A percentile compares a stretch with the other conserved stretches of the same genome.
These are phyloP conservation scores for Hemichromis elongatus DNA, from an alignment of 2,113 vertebrate species.

Conservation along the genomic window DNA sequence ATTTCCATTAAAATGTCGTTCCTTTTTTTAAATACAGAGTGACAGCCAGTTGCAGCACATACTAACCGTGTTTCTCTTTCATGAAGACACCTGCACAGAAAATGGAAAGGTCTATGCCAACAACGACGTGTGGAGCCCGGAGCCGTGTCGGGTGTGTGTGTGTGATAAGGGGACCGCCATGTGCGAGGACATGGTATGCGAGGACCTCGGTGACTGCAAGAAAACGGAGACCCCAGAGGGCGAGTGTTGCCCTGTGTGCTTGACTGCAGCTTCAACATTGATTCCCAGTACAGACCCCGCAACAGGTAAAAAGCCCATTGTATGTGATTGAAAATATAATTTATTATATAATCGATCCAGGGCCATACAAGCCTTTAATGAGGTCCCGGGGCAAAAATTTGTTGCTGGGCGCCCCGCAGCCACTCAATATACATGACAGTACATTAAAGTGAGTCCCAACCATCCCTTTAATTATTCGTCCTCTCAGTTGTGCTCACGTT, in stretches of 20 bases:
- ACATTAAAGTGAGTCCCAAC: no score
- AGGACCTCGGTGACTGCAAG: conserved; percentile 34
- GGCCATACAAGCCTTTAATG: not conserved
- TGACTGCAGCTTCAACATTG: not conserved
- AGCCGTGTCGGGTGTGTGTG: conserved; percentile 41
- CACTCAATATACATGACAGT: no score
- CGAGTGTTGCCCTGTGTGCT: conserved; percentile 59
- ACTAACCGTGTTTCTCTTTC: not conserved
- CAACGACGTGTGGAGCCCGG: conserved; percentile 51
- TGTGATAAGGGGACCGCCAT: conserved; percentile 15
- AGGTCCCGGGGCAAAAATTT: not conserved
- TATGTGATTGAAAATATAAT: not conserved
- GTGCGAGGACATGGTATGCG: conserved; percentile 47
- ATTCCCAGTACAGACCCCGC: not conserved
- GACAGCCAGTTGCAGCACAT: not conserved
- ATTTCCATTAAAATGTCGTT: not conserved
- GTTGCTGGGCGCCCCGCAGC: not conserved
- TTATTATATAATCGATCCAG: not conserved
- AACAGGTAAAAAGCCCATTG: not conserved
- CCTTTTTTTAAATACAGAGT: not conserved
- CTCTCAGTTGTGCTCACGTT: not conserved
- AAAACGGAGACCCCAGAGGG: conserved; percentile 31
- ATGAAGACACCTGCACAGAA: conserved; percentile 38
- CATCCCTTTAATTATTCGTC: not conserved
- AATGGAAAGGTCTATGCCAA: conserved; percentile 42